phyloP scores from a whole-genome alignment of 2,113 vertebrate genomes.

The Riparia riparia region DNA sequence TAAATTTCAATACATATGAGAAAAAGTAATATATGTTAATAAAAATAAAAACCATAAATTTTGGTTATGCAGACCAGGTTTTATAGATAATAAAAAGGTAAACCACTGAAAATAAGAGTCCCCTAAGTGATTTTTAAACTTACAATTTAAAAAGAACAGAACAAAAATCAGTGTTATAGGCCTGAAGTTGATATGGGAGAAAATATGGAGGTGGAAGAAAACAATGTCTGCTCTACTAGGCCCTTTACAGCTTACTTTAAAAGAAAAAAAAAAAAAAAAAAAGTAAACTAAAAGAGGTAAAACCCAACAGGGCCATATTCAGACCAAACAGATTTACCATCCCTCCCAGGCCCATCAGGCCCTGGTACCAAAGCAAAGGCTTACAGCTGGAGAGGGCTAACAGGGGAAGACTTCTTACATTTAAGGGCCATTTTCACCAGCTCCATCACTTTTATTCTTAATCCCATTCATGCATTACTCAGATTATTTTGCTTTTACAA shows the following conservation, averaged over 20 bases:
- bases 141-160: neutral
- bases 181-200: neutral
- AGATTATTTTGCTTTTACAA: neutral
- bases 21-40: neutral
- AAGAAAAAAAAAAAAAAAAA: neutral
- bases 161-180: neutral
- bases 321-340: neutral
- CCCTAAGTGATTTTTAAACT: neutral
- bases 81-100: neutral
- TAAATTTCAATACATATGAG: neutral
- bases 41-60: neutral
- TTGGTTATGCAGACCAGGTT: neutral
- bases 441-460: neutral
- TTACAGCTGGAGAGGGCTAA: neutral
- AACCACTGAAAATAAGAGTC: neutral
- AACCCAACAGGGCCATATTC: neutral
- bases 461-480: neutral
- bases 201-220: neutral
- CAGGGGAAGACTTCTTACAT: neutral
- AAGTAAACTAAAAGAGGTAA: neutral
- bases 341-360: neutral
- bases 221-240: neutral
- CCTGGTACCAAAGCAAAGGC: neutral
- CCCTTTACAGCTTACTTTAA: neutral
- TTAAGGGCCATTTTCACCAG: neutral